Percentiles rank a stretch among this genome's conserved stretches.
These are phyloP conservation scores for Brachyalestes nurse DNA, from an alignment of 2,797 vertebrate species.

Conservation along the genomic window DNA sequence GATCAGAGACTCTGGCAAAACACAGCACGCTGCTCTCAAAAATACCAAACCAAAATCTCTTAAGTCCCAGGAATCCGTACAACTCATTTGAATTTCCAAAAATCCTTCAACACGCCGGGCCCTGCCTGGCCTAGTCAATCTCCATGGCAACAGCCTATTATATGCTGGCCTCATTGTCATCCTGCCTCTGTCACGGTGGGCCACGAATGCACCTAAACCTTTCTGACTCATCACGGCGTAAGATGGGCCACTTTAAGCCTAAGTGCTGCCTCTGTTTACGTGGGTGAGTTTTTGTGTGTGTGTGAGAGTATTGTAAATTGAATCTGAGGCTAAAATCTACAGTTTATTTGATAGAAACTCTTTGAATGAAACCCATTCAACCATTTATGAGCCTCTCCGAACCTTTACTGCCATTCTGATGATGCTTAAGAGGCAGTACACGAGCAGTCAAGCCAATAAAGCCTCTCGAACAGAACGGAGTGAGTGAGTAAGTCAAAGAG, in stretches of 20 bases:
- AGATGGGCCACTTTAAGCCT: not conserved
- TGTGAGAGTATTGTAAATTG: conserved; percentile 15
- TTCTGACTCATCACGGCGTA: not conserved
- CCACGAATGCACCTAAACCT: not conserved
- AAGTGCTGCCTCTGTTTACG: not conserved
- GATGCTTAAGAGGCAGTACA: not conserved
- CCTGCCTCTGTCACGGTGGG: conserved; percentile 5
- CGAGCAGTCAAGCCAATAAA: not conserved
- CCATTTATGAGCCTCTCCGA: conserved; percentile 27
- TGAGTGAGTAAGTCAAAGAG: not conserved
- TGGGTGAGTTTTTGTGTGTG: not conserved
- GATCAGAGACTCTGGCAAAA: not conserved
- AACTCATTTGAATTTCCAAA: not conserved
- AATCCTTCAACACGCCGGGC: not conserved
- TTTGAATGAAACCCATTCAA: conserved; percentile 16
- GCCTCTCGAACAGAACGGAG: not conserved
- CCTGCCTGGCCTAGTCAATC: not conserved
- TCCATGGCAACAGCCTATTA: conserved; percentile 28
- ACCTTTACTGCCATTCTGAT: not conserved
- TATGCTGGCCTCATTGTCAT: conserved; percentile 3
- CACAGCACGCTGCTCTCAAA: not conserved
- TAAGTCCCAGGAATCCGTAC: not conserved
- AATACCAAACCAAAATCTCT: conserved; percentile 20
- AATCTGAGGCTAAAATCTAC: conserved; percentile 25
- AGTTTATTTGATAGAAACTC: conserved; percentile 13